Evolutionary conservation across 1,140 invertebrate species (phyloP), one percentile per base, ranked within the genome.

Genomic region (Macrosteles quadrilineatus): DNA sequence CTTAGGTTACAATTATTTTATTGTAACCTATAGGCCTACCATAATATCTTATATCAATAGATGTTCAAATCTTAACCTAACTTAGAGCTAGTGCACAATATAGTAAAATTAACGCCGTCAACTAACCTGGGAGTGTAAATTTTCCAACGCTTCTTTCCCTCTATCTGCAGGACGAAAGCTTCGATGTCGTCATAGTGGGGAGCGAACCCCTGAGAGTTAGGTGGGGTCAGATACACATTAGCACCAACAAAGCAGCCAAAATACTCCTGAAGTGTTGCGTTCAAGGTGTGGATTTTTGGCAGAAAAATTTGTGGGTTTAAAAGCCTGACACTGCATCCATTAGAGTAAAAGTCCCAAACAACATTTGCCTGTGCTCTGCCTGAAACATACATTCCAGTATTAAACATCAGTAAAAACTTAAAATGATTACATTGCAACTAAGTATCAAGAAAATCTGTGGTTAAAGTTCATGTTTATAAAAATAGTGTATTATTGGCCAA

Each of bases 131-230:
- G 92, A 72, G 86, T 86, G 79, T 98, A 99, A 2, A 99, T 79
- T 75, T 88, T 90, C 97, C 97, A 99, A 71, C 90, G 86, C 81
- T 99, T 99, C 75, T 91, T 90, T 0, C 98, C 98, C 84, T 99
- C 97, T 6, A 98, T 80, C 83, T 99, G 98, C 43, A 99, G 77
- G 68, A 99, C 89, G 80, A 99, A 99, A 17, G 97, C 97, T 84
- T 99, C 98, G 75, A 99, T 98, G 77, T 99, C 97, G 84, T 99
- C 97, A 81, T 92, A 99, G 83, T 99, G 97, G 0, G 97, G 97
- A 1, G 97, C 97, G 86, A 99, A 99, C 0, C 97, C 97, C 85
- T 98, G 96, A 75, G 92, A 92, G 68, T 91, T 90, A 9, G 96
- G 90, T 17, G 97, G 97, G n/a, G 97, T 98, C 55, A 99, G 80